Percentiles rank a stretch among this genome's conserved stretches.
Evolutionary conservation across 2,888 invertebrate genomes (phyloP).

Genomic region (Aplocera efformata): DNA sequence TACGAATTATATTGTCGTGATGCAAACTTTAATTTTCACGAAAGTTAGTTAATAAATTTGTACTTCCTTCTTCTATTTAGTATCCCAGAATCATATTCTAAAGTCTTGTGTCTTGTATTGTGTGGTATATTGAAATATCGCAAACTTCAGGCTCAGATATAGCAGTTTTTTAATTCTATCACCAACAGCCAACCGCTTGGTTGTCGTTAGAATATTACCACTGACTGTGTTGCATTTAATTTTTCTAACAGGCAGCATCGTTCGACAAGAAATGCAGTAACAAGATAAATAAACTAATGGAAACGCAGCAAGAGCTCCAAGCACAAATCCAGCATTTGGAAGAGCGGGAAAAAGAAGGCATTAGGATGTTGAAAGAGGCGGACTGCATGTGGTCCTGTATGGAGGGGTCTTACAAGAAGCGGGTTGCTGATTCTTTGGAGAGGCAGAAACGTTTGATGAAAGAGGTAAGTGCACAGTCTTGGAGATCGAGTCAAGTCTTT

Average conservation of each 20-base stretch:
- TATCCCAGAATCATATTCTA: too few species aligned
- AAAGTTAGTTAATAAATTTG: too few species aligned
- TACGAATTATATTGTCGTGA: too few species aligned
- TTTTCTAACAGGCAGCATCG: conserved; percentile 51
- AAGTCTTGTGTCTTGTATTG: too few species aligned
- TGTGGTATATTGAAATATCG: too few species aligned
- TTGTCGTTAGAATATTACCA: too few species aligned
- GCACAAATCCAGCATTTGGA: conserved; percentile 80
- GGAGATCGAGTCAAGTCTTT: too few species aligned
- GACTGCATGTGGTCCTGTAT: conserved; percentile 79
- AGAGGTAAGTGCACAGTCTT: conserved; percentile 38
- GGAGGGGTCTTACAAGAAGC: conserved; percentile 69
- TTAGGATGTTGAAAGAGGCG: conserved; percentile 75
- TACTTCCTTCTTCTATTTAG: too few species aligned
- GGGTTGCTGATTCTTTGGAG: conserved; percentile 49
- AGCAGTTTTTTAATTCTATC: too few species aligned
- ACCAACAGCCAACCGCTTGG: too few species aligned
- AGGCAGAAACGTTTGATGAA: conserved; percentile 47
- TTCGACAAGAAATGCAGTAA: conserved; percentile 52
- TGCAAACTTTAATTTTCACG: too few species aligned
- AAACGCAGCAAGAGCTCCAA: conserved; percentile 73
- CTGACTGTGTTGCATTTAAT: conserved; percentile 2
- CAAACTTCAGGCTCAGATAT: too few species aligned
- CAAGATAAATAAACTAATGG: conserved; percentile 72
- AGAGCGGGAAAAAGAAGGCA: conserved; percentile 78